Percentiles rank a stretch among this genome's conserved stretches.
phyloP scores from a whole-genome alignment of 2,113 vertebrate species.

The Polypterus senegalus region DNA sequence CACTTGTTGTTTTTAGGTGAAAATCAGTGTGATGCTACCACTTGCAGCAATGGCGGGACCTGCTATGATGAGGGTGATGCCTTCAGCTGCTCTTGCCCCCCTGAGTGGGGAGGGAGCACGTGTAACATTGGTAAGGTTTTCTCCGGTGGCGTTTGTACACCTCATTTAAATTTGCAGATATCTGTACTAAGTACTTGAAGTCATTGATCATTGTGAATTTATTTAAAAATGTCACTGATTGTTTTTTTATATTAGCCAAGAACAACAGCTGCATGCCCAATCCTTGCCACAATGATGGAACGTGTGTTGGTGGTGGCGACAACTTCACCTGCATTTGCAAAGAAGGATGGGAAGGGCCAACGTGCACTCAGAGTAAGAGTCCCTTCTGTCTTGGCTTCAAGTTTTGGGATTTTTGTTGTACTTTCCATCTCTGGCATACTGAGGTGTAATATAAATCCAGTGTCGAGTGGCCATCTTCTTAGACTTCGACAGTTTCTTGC shows the following conservation, averaged over 20 bases:
- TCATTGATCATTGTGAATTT: too few species aligned
- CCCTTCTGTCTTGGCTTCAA: background rate
- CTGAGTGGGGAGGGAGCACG: conserved; percentile 77
- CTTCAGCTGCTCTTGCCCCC: conserved; percentile 72
- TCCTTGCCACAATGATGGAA: conserved; percentile 83
- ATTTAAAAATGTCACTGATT: too few species aligned
- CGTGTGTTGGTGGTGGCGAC: conserved; percentile 77
- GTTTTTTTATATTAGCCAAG: conserved; percentile 43
- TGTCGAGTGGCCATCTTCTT: too few species aligned
- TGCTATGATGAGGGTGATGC: conserved; percentile 79
- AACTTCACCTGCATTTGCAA: conserved; percentile 87
- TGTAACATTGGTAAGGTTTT: conserved; percentile 68
- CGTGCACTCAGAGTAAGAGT: conserved; percentile 75
- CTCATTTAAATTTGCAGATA: background rate
- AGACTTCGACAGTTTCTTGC: too few species aligned
- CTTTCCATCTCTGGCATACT: too few species aligned
- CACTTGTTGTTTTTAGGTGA: conserved; percentile 51
- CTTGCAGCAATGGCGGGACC: conserved; percentile 82
- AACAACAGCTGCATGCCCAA: conserved; percentile 81
- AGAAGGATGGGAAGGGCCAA: conserved; percentile 86
- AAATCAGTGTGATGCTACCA: conserved; percentile 78
- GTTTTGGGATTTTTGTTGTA: too few species aligned
- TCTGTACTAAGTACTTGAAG: too few species aligned
- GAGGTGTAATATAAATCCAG: too few species aligned
- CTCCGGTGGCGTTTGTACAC: background rate